Evolutionary conservation across 1,140 invertebrate species (phyloP).

Genomic region (Bombus picipes): DNA sequence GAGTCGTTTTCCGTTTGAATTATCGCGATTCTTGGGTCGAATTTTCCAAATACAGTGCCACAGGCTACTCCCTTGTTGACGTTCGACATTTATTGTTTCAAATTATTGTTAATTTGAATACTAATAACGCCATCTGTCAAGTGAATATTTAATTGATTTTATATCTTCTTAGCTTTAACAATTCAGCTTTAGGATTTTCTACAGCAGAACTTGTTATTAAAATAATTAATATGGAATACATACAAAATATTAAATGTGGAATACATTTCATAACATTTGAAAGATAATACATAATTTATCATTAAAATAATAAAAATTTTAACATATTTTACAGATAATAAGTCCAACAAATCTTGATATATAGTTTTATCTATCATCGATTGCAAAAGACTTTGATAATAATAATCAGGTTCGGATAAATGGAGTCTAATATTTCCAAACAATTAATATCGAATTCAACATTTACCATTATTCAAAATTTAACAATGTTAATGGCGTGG

Average conservation of each 20-base stretch:
- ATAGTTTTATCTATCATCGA: background rate
- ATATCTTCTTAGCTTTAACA: background rate
- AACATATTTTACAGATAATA: background rate
- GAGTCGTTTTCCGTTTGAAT: background rate
- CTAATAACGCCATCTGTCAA: background rate
- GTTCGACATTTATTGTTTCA: background rate
- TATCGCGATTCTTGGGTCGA: background rate
- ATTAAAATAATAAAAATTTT: background rate
- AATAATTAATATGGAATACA: no score
- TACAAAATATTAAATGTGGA: no score
- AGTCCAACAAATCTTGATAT: background rate
- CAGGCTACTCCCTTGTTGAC: background rate
- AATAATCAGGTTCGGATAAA: background rate
- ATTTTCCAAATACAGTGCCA: background rate
- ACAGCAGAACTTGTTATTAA: no score
- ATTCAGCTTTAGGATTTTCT: background rate
- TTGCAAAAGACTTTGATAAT: background rate
- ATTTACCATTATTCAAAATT: background rate
- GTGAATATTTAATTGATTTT: background rate
- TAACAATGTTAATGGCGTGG: background rate
- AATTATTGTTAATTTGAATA: background rate
- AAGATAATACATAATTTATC: background rate
- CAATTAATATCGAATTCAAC: no score
- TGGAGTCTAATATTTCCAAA: background rate
- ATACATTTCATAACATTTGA: background rate